Percentiles rank a stretch among this genome's conserved stretches.
These are phyloP conservation scores for Mesitornis unicolor DNA, from an alignment of 2,113 vertebrate genomes.

Conservation along the genomic window DNA sequence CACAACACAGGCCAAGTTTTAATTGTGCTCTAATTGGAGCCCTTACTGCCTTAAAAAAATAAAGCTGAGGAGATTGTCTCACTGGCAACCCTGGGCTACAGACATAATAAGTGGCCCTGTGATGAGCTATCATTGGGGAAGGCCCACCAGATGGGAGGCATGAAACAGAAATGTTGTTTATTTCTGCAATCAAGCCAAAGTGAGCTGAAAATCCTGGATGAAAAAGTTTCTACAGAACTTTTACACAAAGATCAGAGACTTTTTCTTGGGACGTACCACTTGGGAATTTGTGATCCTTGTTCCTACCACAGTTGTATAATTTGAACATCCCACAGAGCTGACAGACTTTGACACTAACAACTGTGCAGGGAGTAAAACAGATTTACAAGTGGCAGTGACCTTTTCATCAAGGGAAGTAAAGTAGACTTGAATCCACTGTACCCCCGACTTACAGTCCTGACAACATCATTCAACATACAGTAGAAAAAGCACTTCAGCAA, in stretches of 20 bases:
- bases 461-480: constrained; percentile 60
- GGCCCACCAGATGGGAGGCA: constrained; percentile 12
- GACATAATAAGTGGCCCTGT: neutral
- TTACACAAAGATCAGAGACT: constrained; percentile 51
- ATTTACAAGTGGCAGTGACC: constrained; percentile 65
- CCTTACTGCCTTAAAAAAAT: neutral
- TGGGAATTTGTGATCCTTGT: constrained; percentile 30
- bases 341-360: constrained; percentile 58
- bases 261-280: constrained; percentile 13
- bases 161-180: constrained; percentile 21
- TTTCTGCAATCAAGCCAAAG: constrained; percentile 51
- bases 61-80: neutral
- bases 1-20: neutral
- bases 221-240: constrained; percentile 34
- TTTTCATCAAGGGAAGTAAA: constrained; percentile 64
- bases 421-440: neutral
- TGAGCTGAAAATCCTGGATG: constrained; percentile 15
- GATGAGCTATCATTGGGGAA: neutral
- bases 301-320: constrained; percentile 27
- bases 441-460: constrained; percentile 25
- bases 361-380: constrained; percentile 38
- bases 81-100: neutral
- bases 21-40: neutral
- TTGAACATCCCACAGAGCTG: constrained; percentile 44
- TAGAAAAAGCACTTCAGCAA: constrained; percentile 41